Percentiles rank a stretch among this genome's conserved stretches.
Evolutionary conservation across 35 echinoderm and acorn worm species (phyloP).

Genomic region (Antedon bifida): DNA sequence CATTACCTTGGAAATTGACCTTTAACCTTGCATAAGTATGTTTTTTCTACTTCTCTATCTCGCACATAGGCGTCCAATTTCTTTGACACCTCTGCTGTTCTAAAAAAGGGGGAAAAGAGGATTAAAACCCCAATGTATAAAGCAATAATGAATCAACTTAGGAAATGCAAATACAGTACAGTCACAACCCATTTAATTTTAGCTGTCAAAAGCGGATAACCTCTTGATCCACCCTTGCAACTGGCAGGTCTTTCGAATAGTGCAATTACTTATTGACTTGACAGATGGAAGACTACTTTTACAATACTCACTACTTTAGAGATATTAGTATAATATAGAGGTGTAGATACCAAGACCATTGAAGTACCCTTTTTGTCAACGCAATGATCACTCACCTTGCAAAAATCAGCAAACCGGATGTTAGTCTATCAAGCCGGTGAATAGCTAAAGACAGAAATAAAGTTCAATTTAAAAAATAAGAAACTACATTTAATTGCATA

Average conservation of each 20-base stretch:
- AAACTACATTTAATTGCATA: neutral
- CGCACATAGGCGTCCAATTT: conserved; percentile 62
- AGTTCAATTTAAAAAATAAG: neutral
- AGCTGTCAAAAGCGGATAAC: too few species aligned
- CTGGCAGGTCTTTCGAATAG: too few species aligned
- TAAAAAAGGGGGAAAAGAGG: conserved; percentile 19
- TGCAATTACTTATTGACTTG: too few species aligned
- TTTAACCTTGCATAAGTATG: conserved; percentile 62
- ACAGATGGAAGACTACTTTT: too few species aligned
- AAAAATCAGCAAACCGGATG: conserved; percentile 89
- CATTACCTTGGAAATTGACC: conserved; percentile 95
- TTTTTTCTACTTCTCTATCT: conserved; percentile 62
- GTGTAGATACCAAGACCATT: too few species aligned
- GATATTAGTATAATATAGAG: too few species aligned
- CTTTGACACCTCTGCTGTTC: conserved; percentile 53
- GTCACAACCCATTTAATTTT: too few species aligned
- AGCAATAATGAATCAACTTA: too few species aligned
- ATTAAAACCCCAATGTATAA: neutral
- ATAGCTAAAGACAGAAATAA: conserved; percentile 47
- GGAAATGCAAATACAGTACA: too few species aligned
- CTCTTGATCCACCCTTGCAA: too few species aligned
- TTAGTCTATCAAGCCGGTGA: conserved; percentile 78
- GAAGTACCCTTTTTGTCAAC: too few species aligned
- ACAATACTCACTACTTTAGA: too few species aligned
- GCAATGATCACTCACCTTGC: conserved; percentile 45